Conservation (phyloP, 2,113 vertebrate genomes). For the Campylomormyrus tamandua region DNA sequence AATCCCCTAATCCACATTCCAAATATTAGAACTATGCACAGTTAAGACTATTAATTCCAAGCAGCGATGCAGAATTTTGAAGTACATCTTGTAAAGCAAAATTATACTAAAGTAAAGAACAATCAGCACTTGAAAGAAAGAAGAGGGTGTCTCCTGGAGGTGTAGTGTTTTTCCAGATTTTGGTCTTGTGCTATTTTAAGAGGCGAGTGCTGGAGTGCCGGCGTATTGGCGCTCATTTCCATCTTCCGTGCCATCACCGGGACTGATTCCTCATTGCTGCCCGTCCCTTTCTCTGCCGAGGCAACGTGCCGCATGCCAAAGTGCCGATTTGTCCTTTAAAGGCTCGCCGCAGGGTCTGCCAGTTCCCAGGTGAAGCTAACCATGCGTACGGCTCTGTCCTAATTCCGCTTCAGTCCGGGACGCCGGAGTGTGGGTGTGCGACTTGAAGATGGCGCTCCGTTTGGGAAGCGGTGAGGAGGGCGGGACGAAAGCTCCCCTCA, state of each 20-base stretch:
- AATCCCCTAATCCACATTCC: slow-evolving; percentile 2
- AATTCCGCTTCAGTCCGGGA: background rate
- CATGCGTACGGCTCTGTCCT: background rate
- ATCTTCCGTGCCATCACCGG: background rate
- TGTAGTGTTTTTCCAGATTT: slow-evolving; percentile 24
- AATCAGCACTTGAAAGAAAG: slow-evolving; percentile 8
- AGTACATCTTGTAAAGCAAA: background rate
- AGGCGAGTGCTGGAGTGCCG: slow-evolving; percentile 57
- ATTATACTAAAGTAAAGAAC: slow-evolving; percentile 1
- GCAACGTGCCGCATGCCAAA: background rate
- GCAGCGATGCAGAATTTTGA: background rate
- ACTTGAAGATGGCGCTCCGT: background rate
- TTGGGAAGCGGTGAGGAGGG: background rate
- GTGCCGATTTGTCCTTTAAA: background rate
- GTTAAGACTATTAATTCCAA: slow-evolving; percentile 1
- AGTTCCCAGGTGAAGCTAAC: slow-evolving; percentile 1
- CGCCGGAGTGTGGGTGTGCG: background rate
- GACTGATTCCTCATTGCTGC: background rate
- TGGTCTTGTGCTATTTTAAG: slow-evolving; percentile 56
- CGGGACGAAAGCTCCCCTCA: background rate
- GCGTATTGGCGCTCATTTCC: slow-evolving; percentile 44
- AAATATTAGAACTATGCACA: background rate
- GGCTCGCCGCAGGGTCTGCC: background rate
- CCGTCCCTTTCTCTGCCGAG: background rate
- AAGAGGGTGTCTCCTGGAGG: slow-evolving; percentile 20